A percentile compares a stretch with the other conserved stretches of the same genome.
These are phyloP conservation scores for Berghia stephanieae DNA, from an alignment of 1,140 invertebrate species.

Conservation along the genomic window DNA sequence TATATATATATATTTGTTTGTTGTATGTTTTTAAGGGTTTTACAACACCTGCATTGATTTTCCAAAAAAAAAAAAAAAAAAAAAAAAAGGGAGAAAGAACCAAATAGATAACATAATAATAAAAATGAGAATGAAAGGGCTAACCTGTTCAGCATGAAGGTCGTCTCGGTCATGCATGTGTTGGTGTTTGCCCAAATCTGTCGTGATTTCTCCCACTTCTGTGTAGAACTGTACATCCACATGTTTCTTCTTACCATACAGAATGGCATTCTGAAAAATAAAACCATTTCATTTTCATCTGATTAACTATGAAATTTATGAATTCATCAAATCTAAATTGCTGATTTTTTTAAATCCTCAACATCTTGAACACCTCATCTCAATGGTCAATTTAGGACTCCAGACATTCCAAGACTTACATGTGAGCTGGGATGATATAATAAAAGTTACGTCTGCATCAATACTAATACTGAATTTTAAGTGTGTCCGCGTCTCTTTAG, in stretches of 20 bases:
- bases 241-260: slow-evolving; percentile 99
- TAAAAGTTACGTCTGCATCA: no score
- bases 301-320: neutral
- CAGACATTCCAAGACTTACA: no score
- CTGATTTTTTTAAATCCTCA: no score
- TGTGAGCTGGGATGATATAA: no score
- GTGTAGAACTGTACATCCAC: slow-evolving; percentile 99
- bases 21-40: no score
- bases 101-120: neutral
- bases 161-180: slow-evolving; percentile 99
- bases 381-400: no score
- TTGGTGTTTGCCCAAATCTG: slow-evolving; percentile 98
- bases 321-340: neutral
- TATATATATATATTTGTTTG: neutral
- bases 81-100: neutral
- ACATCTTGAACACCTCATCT: no score
- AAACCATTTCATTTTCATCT: neutral
- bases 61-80: neutral
- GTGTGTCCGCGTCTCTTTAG: no score
- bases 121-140: neutral
- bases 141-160: slow-evolving; percentile 92
- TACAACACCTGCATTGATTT: neutral
- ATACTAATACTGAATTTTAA: no score
- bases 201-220: slow-evolving; percentile 99
- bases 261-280: slow-evolving; percentile 84